Percentiles rank a stretch among this genome's conserved stretches.
Evolutionary conservation across 1,140 invertebrate species (phyloP).

Genomic region (Drosophila auraria): DNA sequence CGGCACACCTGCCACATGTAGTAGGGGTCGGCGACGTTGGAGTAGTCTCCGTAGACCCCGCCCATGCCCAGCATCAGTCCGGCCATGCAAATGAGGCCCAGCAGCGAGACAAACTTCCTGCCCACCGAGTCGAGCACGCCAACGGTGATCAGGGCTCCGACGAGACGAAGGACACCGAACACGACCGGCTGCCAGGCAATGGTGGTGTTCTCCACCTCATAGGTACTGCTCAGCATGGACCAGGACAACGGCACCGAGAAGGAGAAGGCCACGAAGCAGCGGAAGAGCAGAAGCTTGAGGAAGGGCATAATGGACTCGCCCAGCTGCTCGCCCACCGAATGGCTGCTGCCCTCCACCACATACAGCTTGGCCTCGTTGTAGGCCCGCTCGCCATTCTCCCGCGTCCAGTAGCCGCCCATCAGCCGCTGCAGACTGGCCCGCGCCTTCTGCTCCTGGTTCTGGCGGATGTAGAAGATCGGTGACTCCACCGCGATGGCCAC

Average conservation of each 20-base stretch:
- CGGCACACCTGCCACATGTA: constrained; percentile 57
- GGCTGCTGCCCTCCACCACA: constrained; percentile 44
- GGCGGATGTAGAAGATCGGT: constrained; percentile 60
- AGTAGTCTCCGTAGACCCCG: constrained; percentile 44
- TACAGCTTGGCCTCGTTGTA: constrained; percentile 62
- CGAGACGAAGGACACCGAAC: constrained; percentile 47
- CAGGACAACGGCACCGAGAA: constrained; percentile 59
- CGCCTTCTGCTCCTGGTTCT: constrained; percentile 63
- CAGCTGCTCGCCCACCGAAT: constrained; percentile 35
- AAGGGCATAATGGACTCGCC: constrained; percentile 52
- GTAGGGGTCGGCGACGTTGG: constrained; percentile 4
- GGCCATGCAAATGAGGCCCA: constrained; percentile 64
- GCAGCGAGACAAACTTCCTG: constrained; percentile 53
- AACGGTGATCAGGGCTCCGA: constrained; percentile 50
- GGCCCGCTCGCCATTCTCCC: constrained; percentile 19
- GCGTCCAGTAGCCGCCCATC: constrained; percentile 12
- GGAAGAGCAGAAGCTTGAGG: constrained; percentile 60
- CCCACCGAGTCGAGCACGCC: constrained; percentile 52
- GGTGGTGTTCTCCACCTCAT: background rate
- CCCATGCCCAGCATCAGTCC: constrained; percentile 63
- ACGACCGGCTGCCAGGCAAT: constrained; percentile 47
- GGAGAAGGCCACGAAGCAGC: constrained; percentile 71
- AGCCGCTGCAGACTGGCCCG: constrained; percentile 28
- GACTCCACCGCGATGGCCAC: constrained; percentile 51
- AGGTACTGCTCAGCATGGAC: constrained; percentile 18